Conservation (phyloP, 1,140 invertebrate species). For the Neuroterus valhalla region DNA sequence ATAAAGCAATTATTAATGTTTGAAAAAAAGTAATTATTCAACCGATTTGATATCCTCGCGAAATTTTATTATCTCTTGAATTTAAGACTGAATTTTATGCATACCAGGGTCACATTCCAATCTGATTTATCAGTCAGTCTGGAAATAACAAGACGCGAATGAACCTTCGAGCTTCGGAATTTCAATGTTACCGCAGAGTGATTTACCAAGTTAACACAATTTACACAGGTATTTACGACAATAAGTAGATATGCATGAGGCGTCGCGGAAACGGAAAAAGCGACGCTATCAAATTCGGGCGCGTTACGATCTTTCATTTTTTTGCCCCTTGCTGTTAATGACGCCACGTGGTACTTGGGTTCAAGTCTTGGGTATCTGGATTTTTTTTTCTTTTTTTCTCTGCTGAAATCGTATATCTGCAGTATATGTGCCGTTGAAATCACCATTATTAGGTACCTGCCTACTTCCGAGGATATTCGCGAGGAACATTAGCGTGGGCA, state of each 20-base stretch:
- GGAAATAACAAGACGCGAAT: constrained; percentile 25
- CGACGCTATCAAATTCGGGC: constrained; percentile 1
- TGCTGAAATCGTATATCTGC: constrained; percentile 53
- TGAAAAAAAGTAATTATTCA: not conserved
- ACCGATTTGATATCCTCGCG: not conserved
- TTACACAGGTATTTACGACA: constrained; percentile 20
- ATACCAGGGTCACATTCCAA: constrained; percentile 25
- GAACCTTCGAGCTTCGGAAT: constrained; percentile 13
- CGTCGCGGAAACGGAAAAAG: constrained; percentile 9
- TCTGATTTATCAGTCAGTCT: constrained; percentile 25
- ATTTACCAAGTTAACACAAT: not conserved
- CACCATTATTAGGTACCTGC: constrained; percentile 58
- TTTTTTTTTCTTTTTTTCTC: constrained; percentile 36
- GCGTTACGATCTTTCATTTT: constrained; percentile 6
- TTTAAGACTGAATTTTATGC: constrained; percentile 11
- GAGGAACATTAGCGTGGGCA: constrained; percentile 69
- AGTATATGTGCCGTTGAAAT: constrained; percentile 57
- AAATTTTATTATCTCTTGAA: constrained; percentile 15
- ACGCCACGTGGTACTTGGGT: not conserved
- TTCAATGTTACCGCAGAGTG: no score
- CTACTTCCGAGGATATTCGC: constrained; percentile 65
- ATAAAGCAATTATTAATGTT: not conserved
- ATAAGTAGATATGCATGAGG: not conserved
- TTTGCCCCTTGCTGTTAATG: not conserved
- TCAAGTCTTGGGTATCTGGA: no score